phyloP scores from a whole-genome alignment of 2,888 invertebrate species.

The Latheticus oryzae region DNA sequence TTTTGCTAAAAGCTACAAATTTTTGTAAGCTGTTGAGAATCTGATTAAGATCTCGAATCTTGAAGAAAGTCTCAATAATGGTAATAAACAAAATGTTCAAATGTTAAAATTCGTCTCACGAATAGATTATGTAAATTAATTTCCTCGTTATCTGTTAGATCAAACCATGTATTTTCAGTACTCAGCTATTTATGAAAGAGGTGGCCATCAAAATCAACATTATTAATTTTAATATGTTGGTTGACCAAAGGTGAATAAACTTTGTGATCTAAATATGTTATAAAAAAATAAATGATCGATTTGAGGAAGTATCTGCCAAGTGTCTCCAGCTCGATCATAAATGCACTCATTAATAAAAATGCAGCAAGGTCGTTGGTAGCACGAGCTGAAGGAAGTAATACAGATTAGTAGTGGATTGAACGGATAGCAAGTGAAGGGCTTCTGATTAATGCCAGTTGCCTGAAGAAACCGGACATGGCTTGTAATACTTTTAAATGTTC shows the following conservation, averaged over 20 bases:
- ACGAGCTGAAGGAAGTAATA: slow-evolving; percentile 36
- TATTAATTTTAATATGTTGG: no score
- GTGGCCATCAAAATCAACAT: no score
- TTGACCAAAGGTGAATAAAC: not conserved
- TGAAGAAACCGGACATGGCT: slow-evolving; percentile 9
- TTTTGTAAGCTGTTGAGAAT: no score
- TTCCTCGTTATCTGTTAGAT: no score
- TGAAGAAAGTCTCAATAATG: no score
- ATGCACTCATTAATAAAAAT: slow-evolving; percentile 17
- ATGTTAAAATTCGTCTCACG: no score
- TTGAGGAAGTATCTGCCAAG: slow-evolving; percentile 10
- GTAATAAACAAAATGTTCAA: no score
- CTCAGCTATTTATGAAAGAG: no score
- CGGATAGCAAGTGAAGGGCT: slow-evolving; percentile 50
- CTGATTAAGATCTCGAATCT: no score
- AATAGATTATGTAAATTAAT: no score
- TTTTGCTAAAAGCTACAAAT: no score
- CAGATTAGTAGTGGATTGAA: slow-evolving; percentile 18
- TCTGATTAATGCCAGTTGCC: slow-evolving; percentile 47
- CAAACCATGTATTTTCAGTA: no score
- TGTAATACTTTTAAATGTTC: slow-evolving; percentile 42
- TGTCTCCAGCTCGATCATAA: slow-evolving; percentile 14
- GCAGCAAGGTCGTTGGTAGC: slow-evolving; percentile 28
- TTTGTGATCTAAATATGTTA: not conserved
- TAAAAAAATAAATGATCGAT: slow-evolving; percentile 6